Percentiles rank a stretch among this genome's conserved stretches.
phyloP scores from a whole-genome alignment of 2,113 vertebrate species.

The Protomyctophum bolini region DNA sequence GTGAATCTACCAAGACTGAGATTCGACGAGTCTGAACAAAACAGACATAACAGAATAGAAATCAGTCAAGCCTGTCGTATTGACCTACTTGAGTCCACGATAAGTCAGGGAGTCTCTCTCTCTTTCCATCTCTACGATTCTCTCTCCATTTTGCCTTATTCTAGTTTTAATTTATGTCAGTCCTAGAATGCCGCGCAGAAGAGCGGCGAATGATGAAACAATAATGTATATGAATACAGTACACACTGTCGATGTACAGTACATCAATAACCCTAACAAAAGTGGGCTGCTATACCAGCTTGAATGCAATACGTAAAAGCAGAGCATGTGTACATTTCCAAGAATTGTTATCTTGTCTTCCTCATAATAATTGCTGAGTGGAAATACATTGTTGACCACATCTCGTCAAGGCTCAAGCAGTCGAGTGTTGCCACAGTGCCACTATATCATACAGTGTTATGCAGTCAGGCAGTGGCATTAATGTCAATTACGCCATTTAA shows the following conservation, averaged over 20 bases:
- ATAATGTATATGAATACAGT: no score
- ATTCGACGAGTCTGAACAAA: conserved; percentile 39
- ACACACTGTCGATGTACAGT: no score
- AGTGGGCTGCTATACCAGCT: no score
- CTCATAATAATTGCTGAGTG: background rate
- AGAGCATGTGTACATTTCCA: no score
- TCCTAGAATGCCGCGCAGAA: background rate
- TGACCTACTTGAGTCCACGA: conserved; percentile 66
- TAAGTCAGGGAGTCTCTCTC: conserved; percentile 29
- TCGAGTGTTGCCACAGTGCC: background rate
- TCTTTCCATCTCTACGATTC: background rate
- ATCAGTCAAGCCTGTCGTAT: conserved; percentile 58
- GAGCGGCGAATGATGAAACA: background rate
- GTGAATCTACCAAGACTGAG: conserved; percentile 51
- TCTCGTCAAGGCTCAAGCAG: conserved; percentile 8
- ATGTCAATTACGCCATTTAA: no score
- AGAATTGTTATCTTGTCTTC: no score
- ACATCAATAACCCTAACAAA: no score
- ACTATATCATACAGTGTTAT: no score
- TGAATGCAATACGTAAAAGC: no score
- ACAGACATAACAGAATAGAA: conserved; percentile 44
- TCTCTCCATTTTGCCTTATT: conserved; percentile 1
- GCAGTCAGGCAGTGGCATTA: no score
- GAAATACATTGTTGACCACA: background rate
- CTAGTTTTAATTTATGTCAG: background rate